These are phyloP conservation scores for Tonatia bakeri DNA, from an alignment of 2,113 vertebrate species.

Conservation along the genomic window DNA sequence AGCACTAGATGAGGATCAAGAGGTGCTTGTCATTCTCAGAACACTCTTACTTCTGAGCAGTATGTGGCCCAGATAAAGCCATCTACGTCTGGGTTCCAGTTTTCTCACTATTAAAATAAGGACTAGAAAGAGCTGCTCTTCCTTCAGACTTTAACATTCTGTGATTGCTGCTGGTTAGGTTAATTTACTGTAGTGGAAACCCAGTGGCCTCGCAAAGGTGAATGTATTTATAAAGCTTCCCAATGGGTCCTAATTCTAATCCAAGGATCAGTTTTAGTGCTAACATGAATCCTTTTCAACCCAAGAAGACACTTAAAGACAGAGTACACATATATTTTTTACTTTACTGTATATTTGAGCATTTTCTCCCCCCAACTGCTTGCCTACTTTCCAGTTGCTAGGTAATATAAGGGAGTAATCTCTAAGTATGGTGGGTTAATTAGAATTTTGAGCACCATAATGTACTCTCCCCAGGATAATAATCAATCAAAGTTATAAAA, in stretches of 20 bases:
- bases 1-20: no score
- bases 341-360: not conserved
- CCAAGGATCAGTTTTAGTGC: not conserved
- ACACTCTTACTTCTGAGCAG: not conserved
- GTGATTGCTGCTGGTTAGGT: not conserved
- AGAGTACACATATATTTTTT: not conserved
- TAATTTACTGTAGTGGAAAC: not conserved
- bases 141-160: not conserved
- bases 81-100: not conserved
- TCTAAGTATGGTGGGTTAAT: conserved; percentile 32
- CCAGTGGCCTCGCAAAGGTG: not conserved
- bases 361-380: not conserved
- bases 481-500: conserved; percentile 14
- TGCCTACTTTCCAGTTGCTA: conserved; percentile 32
- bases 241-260: not conserved
- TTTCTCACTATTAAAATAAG: not conserved
- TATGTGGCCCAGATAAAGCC: not conserved
- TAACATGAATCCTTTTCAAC: not conserved
- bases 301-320: not conserved
- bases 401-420: not conserved
- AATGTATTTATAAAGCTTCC: not conserved
- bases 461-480: conserved; percentile 43
- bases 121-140: not conserved
- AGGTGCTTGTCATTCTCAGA: fast-evolving
- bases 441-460: conserved; percentile 28